These are phyloP conservation scores for Linnaemya tessellans DNA, from an alignment of 2,888 invertebrate genomes.

Conservation along the genomic window DNA sequence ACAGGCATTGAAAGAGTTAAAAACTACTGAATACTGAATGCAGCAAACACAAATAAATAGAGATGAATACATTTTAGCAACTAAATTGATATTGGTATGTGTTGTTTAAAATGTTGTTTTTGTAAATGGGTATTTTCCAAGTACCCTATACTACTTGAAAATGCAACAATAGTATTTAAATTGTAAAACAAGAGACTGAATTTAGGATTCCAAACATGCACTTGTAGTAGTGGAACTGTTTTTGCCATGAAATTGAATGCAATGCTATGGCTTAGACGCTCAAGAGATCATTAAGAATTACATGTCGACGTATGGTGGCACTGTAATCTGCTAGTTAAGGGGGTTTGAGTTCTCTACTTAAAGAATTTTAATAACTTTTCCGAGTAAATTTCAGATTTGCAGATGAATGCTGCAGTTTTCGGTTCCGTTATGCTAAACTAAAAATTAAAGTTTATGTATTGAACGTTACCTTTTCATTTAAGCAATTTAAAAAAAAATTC, in stretches of 20 bases:
- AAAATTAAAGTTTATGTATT: too few relatives aligned
- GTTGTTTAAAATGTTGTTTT: conserved; percentile 10
- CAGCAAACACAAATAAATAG: conserved; percentile 42
- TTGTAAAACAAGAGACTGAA: neutral
- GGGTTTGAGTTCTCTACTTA: too few relatives aligned
- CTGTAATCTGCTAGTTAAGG: too few relatives aligned
- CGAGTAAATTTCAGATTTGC: too few relatives aligned
- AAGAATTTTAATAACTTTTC: too few relatives aligned
- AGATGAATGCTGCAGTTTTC: too few relatives aligned
- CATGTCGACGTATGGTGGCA: too few relatives aligned
- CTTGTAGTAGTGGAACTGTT: neutral
- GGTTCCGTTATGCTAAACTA: too few relatives aligned
- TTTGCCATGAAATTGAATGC: neutral
- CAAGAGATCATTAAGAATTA: too few relatives aligned
- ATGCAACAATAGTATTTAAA: neutral
- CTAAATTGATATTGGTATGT: conserved; percentile 53
- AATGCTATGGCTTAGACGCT: neutral
- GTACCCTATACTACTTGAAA: conserved; percentile 9
- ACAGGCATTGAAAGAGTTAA: neutral
- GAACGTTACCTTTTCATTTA: too few relatives aligned
- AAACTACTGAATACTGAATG: neutral
- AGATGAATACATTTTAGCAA: conserved; percentile 54
- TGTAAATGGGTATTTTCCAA: neutral
- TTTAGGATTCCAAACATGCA: neutral
- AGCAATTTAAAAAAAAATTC: too few relatives aligned